Base-by-base conservation (phyloP, 2,888 invertebrate species). In the Hirtodrosophila histrioides region DNA sequence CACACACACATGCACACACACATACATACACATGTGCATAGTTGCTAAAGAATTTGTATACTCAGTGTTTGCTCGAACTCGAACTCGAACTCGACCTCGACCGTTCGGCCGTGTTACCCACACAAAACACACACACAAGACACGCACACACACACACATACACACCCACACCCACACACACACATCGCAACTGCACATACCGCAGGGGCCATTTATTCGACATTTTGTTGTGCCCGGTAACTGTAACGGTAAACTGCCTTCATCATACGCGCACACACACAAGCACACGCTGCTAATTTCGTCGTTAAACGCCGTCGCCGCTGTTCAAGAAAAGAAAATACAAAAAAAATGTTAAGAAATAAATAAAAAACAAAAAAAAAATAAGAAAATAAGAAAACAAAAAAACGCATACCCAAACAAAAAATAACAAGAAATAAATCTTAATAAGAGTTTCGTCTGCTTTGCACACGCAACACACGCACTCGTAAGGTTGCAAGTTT, bases 381-480 rank as follows among this genome's bases (percentile, higher is more conserved):
- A 24, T 44, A 11, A 36, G 46, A 39, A 65, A 51, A 17, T 17
- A 17, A 17, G 17, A 17, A 17, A 17, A 17, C 17, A 17, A 17
- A 17, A 17, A 17, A 17, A 17, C 17, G 17, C 17, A 17, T 17
- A 17, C 17, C 17, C 11, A 23, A 56, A 40, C 46, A 41, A 49
- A 41, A 17, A 55, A 57, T 12, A 55, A 51, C 17, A 46, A 45
- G 29, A n/a, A 36, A 53, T 31, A 39, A 37, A 33, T 49, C 8
- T 3, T 44, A 50, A 40, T 7, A 56, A 48, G 24, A 39, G 9
- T 61, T 57, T 74, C 57, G 74, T 73, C 74, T 73, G 73, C 74
- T 73, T 73, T 64, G 73, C 74, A 73, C 74, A 73, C 69, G 69
- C 69, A 73, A 61, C 60, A 68, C 69, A 68, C 69, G 69, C 69